phyloP scores from a whole-genome alignment of 2,113 vertebrate species.

The Thunnus thynnus region DNA sequence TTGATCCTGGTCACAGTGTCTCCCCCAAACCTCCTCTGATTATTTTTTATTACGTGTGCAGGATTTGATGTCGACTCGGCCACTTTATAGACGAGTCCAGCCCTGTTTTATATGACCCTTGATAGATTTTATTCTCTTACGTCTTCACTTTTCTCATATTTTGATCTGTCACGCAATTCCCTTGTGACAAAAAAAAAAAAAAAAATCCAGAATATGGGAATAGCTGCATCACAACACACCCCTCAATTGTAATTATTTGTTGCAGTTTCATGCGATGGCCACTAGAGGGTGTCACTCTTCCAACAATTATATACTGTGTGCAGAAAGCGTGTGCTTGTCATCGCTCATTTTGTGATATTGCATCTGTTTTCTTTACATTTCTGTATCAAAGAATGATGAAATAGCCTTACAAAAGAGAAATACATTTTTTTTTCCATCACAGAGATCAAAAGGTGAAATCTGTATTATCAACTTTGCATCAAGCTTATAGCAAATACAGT shows the following conservation, averaged over 20 bases:
- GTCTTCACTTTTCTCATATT: neutral
- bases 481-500: neutral
- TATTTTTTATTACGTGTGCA: neutral
- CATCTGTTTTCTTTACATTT: neutral
- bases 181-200: neutral
- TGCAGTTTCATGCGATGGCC: constrained; percentile 39
- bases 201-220: neutral
- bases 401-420: neutral
- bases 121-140: constrained; percentile 17
- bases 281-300: constrained; percentile 57
- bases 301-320: constrained; percentile 6
- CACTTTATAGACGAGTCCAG: constrained; percentile 10
- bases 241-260: neutral
- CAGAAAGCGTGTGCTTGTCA: neutral
- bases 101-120: constrained; percentile 19
- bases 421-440: neutral
- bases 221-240: neutral
- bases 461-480: neutral
- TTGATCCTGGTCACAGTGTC: constrained; percentile 4
- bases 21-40: neutral
- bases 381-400: constrained; percentile 5
- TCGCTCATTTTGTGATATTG: neutral
- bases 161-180: constrained; percentile 10
- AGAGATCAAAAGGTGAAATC: neutral
- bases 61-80: constrained; percentile 17